These are phyloP conservation scores for Nyctalus aviator DNA, from an alignment of 2,797 vertebrate genomes.

Conservation along the genomic window DNA sequence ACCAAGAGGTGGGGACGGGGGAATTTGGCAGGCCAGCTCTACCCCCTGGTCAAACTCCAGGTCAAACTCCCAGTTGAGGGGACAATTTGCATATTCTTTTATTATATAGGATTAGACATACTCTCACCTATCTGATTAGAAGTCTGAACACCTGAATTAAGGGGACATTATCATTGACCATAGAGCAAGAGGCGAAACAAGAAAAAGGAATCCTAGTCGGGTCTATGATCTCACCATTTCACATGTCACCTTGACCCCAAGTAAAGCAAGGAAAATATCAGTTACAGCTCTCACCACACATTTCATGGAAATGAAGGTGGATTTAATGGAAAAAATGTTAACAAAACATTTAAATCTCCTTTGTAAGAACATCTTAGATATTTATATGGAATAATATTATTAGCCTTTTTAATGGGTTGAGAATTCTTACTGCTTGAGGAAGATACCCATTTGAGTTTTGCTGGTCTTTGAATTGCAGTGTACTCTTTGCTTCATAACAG, in stretches of 20 bases:
- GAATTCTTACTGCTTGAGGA: conserved; percentile 64
- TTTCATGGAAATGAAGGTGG: conserved; percentile 56
- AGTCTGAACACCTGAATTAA: not conserved
- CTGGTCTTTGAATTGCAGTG: not conserved
- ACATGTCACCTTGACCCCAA: not conserved
- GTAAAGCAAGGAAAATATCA: not conserved
- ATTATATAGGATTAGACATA: too few relatives aligned
- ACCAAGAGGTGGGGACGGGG: fast-evolving
- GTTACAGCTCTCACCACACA: not conserved
- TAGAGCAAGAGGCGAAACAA: not conserved
- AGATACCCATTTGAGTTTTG: conserved; percentile 45
- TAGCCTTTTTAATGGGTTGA: conserved; percentile 63
- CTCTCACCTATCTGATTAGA: not conserved
- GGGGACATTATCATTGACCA: not conserved
- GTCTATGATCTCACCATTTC: not conserved
- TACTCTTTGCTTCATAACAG: conserved; percentile 44
- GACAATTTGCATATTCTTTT: too few relatives aligned
- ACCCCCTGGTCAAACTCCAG: too few relatives aligned
- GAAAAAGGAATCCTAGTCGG: not conserved
- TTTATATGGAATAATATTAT: conserved; percentile 40
- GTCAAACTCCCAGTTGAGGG: too few relatives aligned
- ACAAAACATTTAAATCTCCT: conserved; percentile 71
- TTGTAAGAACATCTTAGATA: conserved; percentile 2
- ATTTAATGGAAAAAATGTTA: conserved; percentile 74
- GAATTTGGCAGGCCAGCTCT: too few relatives aligned